Percentiles rank a stretch among this genome's conserved stretches.
Conservation (phyloP, 2,113 vertebrate species). For the Morone chrysops region DNA sequence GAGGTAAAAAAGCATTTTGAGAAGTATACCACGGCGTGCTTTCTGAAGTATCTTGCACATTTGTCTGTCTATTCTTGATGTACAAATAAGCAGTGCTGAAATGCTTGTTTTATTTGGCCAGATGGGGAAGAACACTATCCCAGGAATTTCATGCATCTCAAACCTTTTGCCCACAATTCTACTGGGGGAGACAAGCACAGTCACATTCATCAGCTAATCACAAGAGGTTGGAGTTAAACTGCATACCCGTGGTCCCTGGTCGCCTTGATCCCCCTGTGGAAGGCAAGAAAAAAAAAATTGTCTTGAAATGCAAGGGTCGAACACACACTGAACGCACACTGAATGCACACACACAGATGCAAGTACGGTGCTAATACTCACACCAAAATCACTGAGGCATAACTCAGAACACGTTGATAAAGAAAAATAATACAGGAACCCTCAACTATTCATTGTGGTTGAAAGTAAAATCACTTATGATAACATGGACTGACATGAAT, state of each 20-base stretch:
- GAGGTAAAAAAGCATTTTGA: slow-evolving; percentile 6
- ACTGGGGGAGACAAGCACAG: slow-evolving; percentile 64
- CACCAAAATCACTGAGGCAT: slow-evolving; percentile 49
- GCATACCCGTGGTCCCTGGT: slow-evolving; percentile 99
- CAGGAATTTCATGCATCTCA: slow-evolving; percentile 80
- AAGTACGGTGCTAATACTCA: slow-evolving; percentile 39
- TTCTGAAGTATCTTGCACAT: slow-evolving; percentile 44
- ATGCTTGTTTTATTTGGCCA: slow-evolving; percentile 79
- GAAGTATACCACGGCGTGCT: slow-evolving; percentile 12
- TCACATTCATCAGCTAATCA: slow-evolving; percentile 71
- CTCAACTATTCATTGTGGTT: slow-evolving; percentile 76
- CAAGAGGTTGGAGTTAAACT: slow-evolving; percentile 64
- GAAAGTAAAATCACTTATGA: slow-evolving; percentile 78
- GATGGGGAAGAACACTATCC: slow-evolving; percentile 69
- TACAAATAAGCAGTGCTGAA: slow-evolving; percentile 65
- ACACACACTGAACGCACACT: slow-evolving; percentile 12
- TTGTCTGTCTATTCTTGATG: slow-evolving; percentile 51
- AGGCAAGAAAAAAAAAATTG: slow-evolving; percentile 72
- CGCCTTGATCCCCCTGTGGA: slow-evolving; percentile 98
- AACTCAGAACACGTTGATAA: slow-evolving; percentile 76
- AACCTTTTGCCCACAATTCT: slow-evolving; percentile 76
- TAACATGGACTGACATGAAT: slow-evolving; percentile 76
- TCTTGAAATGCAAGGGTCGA: slow-evolving; percentile 45
- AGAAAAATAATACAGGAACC: slow-evolving; percentile 72
- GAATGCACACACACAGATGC: slow-evolving; percentile 20